Evolutionary conservation across 2,113 vertebrate genomes (phyloP).

Genomic region (Ictidomys tridecemlineatus): DNA sequence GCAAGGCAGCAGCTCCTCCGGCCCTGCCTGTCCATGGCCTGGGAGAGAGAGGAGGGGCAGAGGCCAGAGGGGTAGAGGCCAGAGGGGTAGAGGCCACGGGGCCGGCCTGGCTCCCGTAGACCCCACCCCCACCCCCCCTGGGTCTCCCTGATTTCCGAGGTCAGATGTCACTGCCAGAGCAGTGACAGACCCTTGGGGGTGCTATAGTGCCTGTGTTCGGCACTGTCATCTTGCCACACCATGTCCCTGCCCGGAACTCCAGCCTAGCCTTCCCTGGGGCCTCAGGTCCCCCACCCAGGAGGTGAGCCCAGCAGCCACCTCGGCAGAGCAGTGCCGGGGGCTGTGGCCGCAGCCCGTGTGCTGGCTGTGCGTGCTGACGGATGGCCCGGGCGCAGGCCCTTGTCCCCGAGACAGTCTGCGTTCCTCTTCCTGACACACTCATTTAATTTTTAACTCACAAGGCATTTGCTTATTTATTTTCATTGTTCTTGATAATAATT

Average conservation of each 20-base stretch:
- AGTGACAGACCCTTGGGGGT: neutral
- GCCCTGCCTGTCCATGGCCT: no score
- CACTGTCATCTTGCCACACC: neutral
- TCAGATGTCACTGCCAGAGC: accelerated
- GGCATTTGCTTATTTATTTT: slow-evolving; percentile 90
- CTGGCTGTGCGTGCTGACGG: neutral
- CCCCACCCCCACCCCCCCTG: accelerated
- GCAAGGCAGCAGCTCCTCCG: neutral
- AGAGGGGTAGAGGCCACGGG: neutral
- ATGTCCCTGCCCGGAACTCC: neutral
- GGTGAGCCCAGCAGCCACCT: accelerated
- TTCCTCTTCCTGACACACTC: slow-evolving; percentile 79
- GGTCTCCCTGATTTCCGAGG: neutral
- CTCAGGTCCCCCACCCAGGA: neutral
- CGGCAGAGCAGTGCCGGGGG: neutral
- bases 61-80: neutral
- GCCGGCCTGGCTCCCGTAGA: neutral
- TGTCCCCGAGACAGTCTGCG: slow-evolving; percentile 23
- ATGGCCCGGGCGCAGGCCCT: neutral
- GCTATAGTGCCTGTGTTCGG: no score
- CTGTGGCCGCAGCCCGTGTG: neutral
- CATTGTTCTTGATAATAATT: slow-evolving; percentile 91
- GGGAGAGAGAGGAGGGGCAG: neutral
- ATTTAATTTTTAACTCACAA: slow-evolving; percentile 86
- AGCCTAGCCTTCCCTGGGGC: neutral